Conservation (phyloP, 2,797 vertebrate species). For the Taeniopygia guttata region DNA sequence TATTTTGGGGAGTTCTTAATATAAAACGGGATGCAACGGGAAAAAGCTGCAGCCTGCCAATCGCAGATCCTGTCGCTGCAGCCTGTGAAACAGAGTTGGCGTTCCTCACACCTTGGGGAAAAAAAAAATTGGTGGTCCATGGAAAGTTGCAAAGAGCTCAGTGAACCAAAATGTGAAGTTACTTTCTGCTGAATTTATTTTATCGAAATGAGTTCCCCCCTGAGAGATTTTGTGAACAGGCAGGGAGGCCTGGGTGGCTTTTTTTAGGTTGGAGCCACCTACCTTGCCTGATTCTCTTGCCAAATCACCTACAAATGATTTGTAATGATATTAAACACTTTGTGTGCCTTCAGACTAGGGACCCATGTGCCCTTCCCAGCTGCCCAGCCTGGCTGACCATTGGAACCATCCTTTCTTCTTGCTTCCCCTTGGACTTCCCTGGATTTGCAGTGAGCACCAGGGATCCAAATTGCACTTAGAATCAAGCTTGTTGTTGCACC, state of each 20-base stretch:
- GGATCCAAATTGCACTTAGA: neutral
- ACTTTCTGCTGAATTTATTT: neutral
- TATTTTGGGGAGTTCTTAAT: constrained; percentile 10
- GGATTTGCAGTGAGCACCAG: neutral
- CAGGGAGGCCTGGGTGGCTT: neutral
- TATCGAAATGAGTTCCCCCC: neutral
- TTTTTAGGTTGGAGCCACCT: neutral
- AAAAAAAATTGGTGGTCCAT: neutral
- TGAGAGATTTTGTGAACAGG: fast-evolving
- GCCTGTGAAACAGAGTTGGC: neutral
- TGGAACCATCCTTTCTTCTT: neutral
- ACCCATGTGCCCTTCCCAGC: fast-evolving
- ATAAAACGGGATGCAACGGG: neutral
- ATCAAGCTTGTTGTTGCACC: neutral
- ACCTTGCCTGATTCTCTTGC: neutral
- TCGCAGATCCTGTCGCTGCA: neutral
- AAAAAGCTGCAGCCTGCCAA: neutral
- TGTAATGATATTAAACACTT: neutral
- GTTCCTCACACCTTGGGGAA: neutral
- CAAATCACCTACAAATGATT: neutral
- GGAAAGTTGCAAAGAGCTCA: neutral
- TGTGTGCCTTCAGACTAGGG: neutral
- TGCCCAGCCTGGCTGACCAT: neutral
- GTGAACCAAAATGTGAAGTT: neutral
- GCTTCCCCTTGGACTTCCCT: neutral